Base-by-base conservation (phyloP, 2,888 invertebrate species). In the Pseudolycoriella hygida region DNA sequence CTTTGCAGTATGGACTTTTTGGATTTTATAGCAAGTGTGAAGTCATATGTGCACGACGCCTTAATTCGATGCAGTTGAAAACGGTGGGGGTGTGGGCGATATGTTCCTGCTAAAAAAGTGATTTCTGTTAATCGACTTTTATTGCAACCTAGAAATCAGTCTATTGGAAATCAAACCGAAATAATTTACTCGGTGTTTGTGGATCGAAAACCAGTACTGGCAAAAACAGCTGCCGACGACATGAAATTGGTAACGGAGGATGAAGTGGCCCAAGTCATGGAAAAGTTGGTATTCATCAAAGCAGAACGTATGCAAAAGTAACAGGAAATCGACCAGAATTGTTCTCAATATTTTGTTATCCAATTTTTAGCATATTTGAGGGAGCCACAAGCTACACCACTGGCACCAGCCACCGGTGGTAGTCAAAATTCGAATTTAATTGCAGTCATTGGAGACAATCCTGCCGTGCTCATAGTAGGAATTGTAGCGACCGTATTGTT, bases 271-370 rank as follows among this genome's bases (percentile, higher is more conserved):
- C 67, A 71, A 18, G 79, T 82, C 51, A 66, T 88, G 43, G 85
- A 84, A 4, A 80, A 80, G 48, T 76, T 79, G 1, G 76, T 86
- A 42, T 73, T 80, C 43, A 80, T 85, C 52, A 87, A 86, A 67
- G 84, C 87, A 47, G 84, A 87, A 70, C 87, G 87, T 87, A 70
- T n/a, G n/a, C n/a, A n/a, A n/a, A n/a, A 77, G 77, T 70, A 34
- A 37, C 18, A n/a, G 18, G 8, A 25, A 25, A 17, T 32, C n/a
- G 17, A 20, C 6, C 11, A 10, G 30, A 30, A 4, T 37, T 37
- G 5, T 37, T 14, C 37, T 37, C 37, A 14, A 44, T n/a, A 11
- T 15, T 47, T 30, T 41, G 32, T 44, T 19, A 4, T 34, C 38
- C n/a, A 18, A 12, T 34, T 51, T 50, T 0, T 43, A 66, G 66